Evolutionary conservation across 2,888 invertebrate species (phyloP), one percentile per base, ranked within the genome.

Genomic region (Timema cristinae): DNA sequence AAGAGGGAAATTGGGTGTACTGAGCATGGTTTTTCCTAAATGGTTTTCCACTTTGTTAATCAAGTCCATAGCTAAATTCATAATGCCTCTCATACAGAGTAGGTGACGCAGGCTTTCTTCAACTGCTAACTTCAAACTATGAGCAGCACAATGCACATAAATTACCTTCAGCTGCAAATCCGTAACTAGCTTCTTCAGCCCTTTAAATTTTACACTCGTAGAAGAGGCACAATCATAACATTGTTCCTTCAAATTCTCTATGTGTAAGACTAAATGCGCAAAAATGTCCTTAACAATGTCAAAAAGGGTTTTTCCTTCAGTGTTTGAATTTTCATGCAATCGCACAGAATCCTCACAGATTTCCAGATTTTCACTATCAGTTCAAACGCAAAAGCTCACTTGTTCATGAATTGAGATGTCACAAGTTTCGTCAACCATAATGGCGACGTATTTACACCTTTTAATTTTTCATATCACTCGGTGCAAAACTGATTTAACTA

Each of bases 361-460:
- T 13, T 32, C n/a, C 7, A 67, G 16, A 15, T 67, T 51, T 49
- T 50, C 49, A 49, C 49, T 48, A 13, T 49, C 67, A 49, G n/a
- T 67, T 67, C 49, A 50, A 49, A 67, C 16, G 67, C 67, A 67
- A 11, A 67, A 15, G 9, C 49, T 50, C 50, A 67, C 67, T 67
- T 67, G 48, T 67, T 67, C 50, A 32, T 67, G 50, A 4, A n/a
- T 67, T 48, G 49, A 50, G 11, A 48, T 49, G 50, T 67, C 50
- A 49, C 67, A 67, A n/a, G 67, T 67, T 6, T 67, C 49, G 49
- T 67, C 67, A 50, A 67, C 50, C 67, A 48, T 67, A n/a, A 61
- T 47, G 8, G 61, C 16, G 5, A 10, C 4, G 61, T 61, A 61
- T 32, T 13, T 6, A 10, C 10, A 61, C 10, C 6, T 13, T 8